These are phyloP conservation scores for Takifugu ocellatus DNA, from an alignment of 2,797 vertebrate genomes.

Conservation along the genomic window DNA sequence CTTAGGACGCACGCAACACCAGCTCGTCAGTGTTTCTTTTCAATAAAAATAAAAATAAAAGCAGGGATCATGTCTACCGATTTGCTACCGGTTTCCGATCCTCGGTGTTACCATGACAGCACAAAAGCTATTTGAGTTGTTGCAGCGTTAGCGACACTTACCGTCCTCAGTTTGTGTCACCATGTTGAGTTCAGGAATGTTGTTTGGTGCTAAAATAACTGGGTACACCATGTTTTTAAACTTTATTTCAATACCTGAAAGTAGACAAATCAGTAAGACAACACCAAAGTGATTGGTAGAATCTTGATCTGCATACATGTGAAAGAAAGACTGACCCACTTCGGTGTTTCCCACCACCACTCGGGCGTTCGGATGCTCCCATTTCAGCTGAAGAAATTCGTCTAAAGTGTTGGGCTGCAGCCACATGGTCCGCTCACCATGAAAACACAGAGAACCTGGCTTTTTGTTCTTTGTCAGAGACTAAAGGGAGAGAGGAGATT, in stretches of 20 bases:
- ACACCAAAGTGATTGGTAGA: background rate
- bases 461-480: conserved; percentile 59
- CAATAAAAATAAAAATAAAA: no score
- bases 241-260: conserved; percentile 89
- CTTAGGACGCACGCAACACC: no score
- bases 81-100: no score
- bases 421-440: conserved; percentile 81
- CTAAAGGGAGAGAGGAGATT: conserved; percentile 29
- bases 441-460: conserved; percentile 75
- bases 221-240: conserved; percentile 91
- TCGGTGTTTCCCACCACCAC: conserved; percentile 95
- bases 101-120: background rate
- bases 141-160: conserved; percentile 52
- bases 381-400: conserved; percentile 83
- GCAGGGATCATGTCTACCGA: no score
- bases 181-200: conserved; percentile 83
- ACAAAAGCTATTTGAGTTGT: background rate
- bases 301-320: no score
- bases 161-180: conserved; percentile 78
- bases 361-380: conserved; percentile 78
- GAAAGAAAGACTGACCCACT: conserved; percentile 82
- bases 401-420: conserved; percentile 81
- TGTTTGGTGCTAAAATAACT: conserved; percentile 83
- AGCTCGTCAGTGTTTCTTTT: no score
- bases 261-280: background rate